These are phyloP conservation scores for Xanthorhoe designata DNA, from an alignment of 2,888 invertebrate species.

Conservation along the genomic window DNA sequence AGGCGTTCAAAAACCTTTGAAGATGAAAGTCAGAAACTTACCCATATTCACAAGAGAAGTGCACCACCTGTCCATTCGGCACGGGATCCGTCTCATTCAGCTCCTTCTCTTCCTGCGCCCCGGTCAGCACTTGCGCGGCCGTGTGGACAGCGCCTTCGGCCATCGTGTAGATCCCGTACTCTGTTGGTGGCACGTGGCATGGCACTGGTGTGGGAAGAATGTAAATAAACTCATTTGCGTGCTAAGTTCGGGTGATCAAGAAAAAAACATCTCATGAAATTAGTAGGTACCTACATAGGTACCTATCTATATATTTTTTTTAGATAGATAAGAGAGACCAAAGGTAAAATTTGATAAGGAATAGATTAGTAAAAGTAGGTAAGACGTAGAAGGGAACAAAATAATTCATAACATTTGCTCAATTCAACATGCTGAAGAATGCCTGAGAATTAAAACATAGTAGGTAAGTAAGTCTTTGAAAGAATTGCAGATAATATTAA, in stretches of 20 bases:
- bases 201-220: conserved; percentile 81
- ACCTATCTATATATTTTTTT: no score
- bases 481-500: background rate
- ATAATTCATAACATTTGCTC: background rate
- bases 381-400: no score
- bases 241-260: no score
- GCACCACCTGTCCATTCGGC: conserved; percentile 89
- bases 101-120: conserved; percentile 79
- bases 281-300: no score
- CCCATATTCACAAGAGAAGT: conserved; percentile 91
- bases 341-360: no score
- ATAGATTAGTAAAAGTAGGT: no score
- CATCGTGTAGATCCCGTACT: conserved; percentile 88
- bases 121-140: conserved; percentile 56
- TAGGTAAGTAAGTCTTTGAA: conserved; percentile 4
- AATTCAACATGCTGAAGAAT: background rate
- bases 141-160: conserved; percentile 68
- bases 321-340: no score
- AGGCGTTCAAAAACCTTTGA: no score
- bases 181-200: conserved; percentile 89
- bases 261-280: no score
- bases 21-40: conserved; percentile 64
- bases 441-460: conserved; percentile 4
- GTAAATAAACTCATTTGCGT: background rate
- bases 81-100: conserved; percentile 86